A percentile compares a stretch with the other conserved stretches of the same genome.
Conservation (phyloP, 1,140 invertebrate genomes). For the Temnothorax longispinosus region DNA sequence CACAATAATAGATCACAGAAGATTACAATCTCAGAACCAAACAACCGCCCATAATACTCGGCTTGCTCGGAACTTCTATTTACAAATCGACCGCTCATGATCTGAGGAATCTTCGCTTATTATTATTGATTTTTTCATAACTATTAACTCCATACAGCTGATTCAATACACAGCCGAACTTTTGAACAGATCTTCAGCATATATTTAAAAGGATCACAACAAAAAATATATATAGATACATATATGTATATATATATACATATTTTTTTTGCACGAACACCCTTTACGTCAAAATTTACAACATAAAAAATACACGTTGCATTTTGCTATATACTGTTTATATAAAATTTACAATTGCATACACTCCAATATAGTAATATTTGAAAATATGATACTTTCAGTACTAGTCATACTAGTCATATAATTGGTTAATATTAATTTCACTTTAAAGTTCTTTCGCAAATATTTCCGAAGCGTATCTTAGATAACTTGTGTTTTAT, state of each 20-base stretch:
- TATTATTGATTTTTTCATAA: neutral
- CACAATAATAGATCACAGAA: neutral
- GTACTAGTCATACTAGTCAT: neutral
- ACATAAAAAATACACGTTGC: neutral
- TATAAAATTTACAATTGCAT: conserved; percentile 35
- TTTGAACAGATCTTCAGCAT: neutral
- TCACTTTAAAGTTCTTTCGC: neutral
- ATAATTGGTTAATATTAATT: neutral
- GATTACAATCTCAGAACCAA: neutral
- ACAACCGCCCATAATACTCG: neutral
- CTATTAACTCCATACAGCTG: neutral
- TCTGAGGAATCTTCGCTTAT: neutral
- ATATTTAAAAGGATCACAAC: neutral
- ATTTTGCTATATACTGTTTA: conserved; percentile 19
- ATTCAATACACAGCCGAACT: neutral
- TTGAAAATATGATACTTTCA: conserved; percentile 16
- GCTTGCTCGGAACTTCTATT: neutral
- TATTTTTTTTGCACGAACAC: neutral
- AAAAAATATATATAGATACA: neutral
- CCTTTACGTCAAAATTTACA: neutral
- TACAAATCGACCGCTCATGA: neutral
- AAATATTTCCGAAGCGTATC: neutral
- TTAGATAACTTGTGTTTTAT: conserved; percentile 52
- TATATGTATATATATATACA: neutral
- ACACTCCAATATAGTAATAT: conserved; percentile 8